Evolutionary conservation across 1,140 invertebrate genomes (phyloP), one percentile per base, ranked within the genome.

Genomic region (Lucilia sericata): DNA sequence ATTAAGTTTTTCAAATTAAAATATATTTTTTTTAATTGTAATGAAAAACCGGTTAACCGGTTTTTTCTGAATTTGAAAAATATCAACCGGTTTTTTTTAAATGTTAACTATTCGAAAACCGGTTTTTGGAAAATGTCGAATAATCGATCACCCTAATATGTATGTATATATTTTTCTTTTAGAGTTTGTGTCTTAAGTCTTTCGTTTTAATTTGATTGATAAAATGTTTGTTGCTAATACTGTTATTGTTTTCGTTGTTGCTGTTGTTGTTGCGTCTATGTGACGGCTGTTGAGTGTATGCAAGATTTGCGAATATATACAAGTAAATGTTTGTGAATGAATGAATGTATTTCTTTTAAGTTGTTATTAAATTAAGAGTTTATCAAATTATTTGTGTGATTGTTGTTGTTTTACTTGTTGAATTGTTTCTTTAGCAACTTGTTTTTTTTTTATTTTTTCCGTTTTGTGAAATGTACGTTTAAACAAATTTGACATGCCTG

Each of bases 401-500:
- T 70, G 21, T 70, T 70, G 17, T 7, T 70, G 25, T 30, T 30
- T 30, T 2, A 30, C 25, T 30, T 30, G 25, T 30, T 30, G 25
- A 30, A 30, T 30, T 30, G 25, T 30, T 70, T 19, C n/a, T 70
- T 21, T 12, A 70, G 51, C 51, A 12, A n/a, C 12, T 55, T 55
- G 12, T 1, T 12, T 19, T 70, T 5, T 70, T 65, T 65, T 5
- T 65, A 65, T 65, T 65, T 65, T 65, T 65, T 65, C 60, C 14
- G 17, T 12, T 49, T 49, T 49, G 49, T 14, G 13, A 49, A 49
- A 55, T 17, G 17, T 55, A 55, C 51, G 13, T 21, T 21, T 0
- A 70, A 17, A 60, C 55, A 70, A 19, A 70, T 21, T 70, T 25
- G 65, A 70, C 65, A 70, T 70, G 65, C 65, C 65, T 70, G 65